Evolutionary conservation across 2,888 invertebrate genomes (phyloP), one percentile per base, ranked within the genome.

Genomic region (Girardia tigrina): DNA sequence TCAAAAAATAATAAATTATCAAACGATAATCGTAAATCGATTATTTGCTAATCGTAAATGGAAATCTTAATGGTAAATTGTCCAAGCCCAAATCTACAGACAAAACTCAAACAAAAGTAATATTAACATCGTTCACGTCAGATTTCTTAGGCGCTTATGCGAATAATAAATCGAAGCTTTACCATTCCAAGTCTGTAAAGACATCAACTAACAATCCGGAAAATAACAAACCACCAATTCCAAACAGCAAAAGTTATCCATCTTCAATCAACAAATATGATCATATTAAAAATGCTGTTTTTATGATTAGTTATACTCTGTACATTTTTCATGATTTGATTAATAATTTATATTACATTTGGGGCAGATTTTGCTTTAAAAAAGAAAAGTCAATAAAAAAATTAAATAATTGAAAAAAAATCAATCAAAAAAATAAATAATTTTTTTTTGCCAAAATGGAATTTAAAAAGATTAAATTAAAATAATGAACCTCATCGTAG

Each of bases 131-230:
- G 4, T n/a, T 56, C 4, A n/a, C 56, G 23, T 56, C 56, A 56
- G 56, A 56, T 56, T 56, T 56, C 23, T 56, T 56, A 56, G 56
- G 56, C 56, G n/a, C 8, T 56, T 56, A 23, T 56, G 56, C n/a
- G 6, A 56, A 56, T 56, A 56, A 56, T 56, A 56, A 56, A 56
- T 12, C 56, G 56, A 56, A 56, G 56, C 56, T 23, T 56, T 56
- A 56, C n/a, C n/a, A 56, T 56, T 56, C 56, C 4, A 56, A 56
- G 56, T 56, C 56, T 56, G n/a, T 56, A n/a, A 56, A 56, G 56
- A 16, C 56, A 56, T 56, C 56, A 56, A 23, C 23, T 56, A 12
- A n/a, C n/a, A 56, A 56, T 16, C 6, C 8, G n/a, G 56, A 56
- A 12, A 56, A 4, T n/a, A 56, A 56, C n/a, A 4, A 23, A 56